Evolutionary conservation across 2,113 vertebrate genomes (phyloP), one percentile per base, ranked within the genome.

Genomic region (Nicator chloris): DNA sequence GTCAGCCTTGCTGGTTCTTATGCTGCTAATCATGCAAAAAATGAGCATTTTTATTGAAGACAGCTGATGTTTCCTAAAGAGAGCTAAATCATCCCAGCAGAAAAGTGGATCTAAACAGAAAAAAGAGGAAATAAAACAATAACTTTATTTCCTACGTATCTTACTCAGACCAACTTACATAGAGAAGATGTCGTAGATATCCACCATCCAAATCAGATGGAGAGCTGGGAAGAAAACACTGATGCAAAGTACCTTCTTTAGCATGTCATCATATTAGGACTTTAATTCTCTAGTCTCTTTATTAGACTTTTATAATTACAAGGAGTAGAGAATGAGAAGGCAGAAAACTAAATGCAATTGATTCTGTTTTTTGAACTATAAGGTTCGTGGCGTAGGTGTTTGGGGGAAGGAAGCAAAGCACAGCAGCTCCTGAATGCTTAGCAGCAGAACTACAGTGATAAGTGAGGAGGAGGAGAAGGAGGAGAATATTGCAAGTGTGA

Each of bases 221-320:
- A 76, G 45, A 91, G 42, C 37, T 51, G 40, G 30, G 56, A 86
- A 95, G 93, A 85, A 93, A 96, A 91, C 69, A 92, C 33, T 15
- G 50, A 91, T 93, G 89, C 83, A 93, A 96, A 95, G 73, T 37
- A 92, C 66, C 21, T 44, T 82, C 53, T 82, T 95, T 64, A 96
- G 73, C 94, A 91, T 92, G 64, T 94, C 30, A 81, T 88, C 77
- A 44, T 75, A 69, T 92, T 49, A 82, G 66, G 33, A 75, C 63
- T 93, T 68, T 82, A 87, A 85, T 88, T 83, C 78, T 85, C 76
- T 87, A 49, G 57, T 87, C 53, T 91, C 88, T 82, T 91, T 92
- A 95, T 95, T 78, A 92, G 87, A 82, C 63, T 82, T 90, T 5
- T 45, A 47, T 85, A 95, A 95, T 95, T 89, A 84, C 31, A 69